A percentile compares a stretch with the other conserved stretches of the same genome.
phyloP scores from a whole-genome alignment of 1,140 invertebrate species.

The Drosophila murphyi region DNA sequence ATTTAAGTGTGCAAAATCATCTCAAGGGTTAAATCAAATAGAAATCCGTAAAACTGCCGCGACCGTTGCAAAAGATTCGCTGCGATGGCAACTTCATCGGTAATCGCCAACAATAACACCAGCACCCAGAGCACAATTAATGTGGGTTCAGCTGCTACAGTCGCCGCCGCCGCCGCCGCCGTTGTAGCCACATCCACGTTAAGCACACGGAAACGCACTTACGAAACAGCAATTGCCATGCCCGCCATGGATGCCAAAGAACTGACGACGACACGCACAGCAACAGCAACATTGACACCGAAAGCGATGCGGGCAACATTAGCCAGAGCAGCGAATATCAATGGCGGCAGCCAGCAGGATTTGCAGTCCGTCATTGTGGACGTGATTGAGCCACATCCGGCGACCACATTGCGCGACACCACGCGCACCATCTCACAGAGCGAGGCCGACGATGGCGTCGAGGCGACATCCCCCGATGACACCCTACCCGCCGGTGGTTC shows the following conservation, averaged over 20 bases:
- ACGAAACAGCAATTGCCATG: slow-evolving; percentile 79
- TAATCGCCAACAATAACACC: slow-evolving; percentile 72
- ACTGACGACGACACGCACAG: slow-evolving; percentile 27
- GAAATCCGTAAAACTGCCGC: slow-evolving; percentile 59
- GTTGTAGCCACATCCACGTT: slow-evolving; percentile 49
- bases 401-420: slow-evolving; percentile 69
- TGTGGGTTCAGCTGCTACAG: slow-evolving; percentile 44
- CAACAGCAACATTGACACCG: slow-evolving; percentile 14
- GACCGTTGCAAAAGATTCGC: slow-evolving; percentile 53
- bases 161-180: slow-evolving; percentile 25
- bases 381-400: slow-evolving; percentile 31
- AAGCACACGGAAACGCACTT: slow-evolving; percentile 74
- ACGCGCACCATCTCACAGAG: slow-evolving; percentile 80
- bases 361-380: slow-evolving; percentile 18
- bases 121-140: slow-evolving; percentile 63
- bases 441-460: slow-evolving; percentile 66
- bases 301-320: background rate
- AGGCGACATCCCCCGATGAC: slow-evolving; percentile 58
- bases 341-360: slow-evolving; percentile 2
- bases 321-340: slow-evolving; percentile 1
- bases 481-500: slow-evolving; percentile 33
- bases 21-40: slow-evolving; percentile 33
- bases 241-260: slow-evolving; percentile 58
- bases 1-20: slow-evolving; percentile 22
- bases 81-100: slow-evolving; percentile 83